Conservation (phyloP, 2,888 invertebrate species). For the Pyrrhosoma nymphula region DNA sequence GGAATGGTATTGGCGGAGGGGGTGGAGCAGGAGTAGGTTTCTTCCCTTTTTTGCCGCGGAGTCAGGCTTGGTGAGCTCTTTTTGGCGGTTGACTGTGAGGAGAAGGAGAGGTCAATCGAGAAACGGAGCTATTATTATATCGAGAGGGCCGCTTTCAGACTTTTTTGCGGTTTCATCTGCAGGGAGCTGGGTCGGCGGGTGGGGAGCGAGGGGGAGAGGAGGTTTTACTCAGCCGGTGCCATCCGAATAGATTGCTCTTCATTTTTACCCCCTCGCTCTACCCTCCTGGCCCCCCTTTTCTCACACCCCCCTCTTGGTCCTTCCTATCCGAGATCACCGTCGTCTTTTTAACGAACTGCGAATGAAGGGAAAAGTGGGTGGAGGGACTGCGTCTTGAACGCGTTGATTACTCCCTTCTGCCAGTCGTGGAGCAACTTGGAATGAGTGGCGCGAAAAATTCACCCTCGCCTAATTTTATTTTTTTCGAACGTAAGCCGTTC, state of each 20-base stretch:
- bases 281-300: no score
- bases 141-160: slow-evolving; percentile 26
- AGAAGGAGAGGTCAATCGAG: not conserved
- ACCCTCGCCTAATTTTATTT: not conserved
- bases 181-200: not conserved
- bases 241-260: slow-evolving; percentile 11
- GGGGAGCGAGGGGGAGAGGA: no score
- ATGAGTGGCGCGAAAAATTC: not conserved
- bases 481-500: not conserved
- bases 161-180: slow-evolving; percentile 39
- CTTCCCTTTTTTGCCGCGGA: not conserved
- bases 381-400: not conserved
- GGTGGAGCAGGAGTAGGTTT: not conserved
- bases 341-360: not conserved
- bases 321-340: no score
- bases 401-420: not conserved
- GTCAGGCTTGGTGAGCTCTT: not conserved
- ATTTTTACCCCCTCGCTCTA: not conserved
- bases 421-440: no score
- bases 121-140: slow-evolving; percentile 24
- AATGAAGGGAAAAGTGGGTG: not conserved
- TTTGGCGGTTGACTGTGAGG: not conserved
- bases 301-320: no score
- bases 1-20: not conserved
- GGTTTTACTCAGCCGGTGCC: not conserved